phyloP scores from a whole-genome alignment of 2,888 invertebrate genomes.

The Strigamia transsilvanica region DNA sequence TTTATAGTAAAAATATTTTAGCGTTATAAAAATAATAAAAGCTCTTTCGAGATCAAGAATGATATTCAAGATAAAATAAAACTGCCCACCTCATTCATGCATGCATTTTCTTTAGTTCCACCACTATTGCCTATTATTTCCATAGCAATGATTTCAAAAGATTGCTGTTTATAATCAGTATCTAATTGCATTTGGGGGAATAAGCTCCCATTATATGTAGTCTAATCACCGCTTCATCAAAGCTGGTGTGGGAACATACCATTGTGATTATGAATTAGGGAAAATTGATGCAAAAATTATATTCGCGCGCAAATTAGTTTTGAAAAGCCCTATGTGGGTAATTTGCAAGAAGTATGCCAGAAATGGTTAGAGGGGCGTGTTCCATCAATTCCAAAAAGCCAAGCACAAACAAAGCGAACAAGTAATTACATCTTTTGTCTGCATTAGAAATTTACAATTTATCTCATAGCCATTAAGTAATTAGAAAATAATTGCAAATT shows the following conservation, averaged over 20 bases:
- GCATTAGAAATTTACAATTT: too few relatives aligned
- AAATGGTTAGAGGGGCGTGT: conserved; percentile 13
- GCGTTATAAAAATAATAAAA: neutral
- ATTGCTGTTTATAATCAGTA: conserved; percentile 29
- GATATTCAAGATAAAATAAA: neutral
- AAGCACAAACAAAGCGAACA: conserved; percentile 16
- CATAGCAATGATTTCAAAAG: conserved; percentile 17
- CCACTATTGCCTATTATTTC: neutral
- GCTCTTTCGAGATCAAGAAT: neutral
- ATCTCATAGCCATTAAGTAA: neutral
- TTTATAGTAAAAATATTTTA: neutral
- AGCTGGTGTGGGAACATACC: conserved; percentile 35
- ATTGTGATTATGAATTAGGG: conserved; percentile 38
- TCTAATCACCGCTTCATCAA: conserved; percentile 29
- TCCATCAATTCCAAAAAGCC: conserved; percentile 37
- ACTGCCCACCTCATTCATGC: neutral
- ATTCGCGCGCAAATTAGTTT: conserved; percentile 17
- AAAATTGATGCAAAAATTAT: conserved; percentile 33
- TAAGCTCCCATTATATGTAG: conserved; percentile 19
- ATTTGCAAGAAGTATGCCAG: conserved; percentile 27
- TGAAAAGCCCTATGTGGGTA: conserved; percentile 17
- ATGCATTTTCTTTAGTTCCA: neutral
- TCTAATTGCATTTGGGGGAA: conserved; percentile 18
- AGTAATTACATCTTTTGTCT: neutral
- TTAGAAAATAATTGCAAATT: neutral